phyloP scores from a whole-genome alignment of 2,888 invertebrate species.

The Stenchaetothrips biformis region DNA sequence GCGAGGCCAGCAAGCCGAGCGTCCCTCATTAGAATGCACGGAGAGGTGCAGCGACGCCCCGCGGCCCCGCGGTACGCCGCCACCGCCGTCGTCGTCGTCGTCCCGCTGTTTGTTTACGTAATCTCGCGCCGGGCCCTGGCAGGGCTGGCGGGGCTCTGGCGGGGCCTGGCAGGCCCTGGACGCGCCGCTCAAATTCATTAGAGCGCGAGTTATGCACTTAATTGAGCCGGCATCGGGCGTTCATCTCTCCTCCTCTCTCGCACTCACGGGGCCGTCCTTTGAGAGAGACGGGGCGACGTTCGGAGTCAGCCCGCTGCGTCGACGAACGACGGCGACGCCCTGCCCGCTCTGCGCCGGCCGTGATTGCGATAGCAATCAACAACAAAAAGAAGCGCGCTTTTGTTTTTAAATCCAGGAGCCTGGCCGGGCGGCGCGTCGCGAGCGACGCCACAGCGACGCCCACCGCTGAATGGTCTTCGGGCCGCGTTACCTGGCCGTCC shows the following conservation, averaged over 20 bases:
- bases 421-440: too few species aligned
- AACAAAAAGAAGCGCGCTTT: too few species aligned
- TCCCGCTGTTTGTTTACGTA: constrained; percentile 15
- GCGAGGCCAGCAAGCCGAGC: background rate
- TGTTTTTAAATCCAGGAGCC: too few species aligned
- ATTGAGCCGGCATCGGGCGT: background rate
- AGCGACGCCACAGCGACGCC: too few species aligned
- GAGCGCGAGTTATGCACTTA: constrained; percentile 13
- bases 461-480: too few species aligned
- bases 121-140: background rate
- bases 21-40: background rate
- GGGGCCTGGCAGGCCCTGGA: background rate
- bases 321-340: background rate
- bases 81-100: background rate
- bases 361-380: too few species aligned
- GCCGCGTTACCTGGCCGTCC: background rate
- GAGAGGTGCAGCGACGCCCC: background rate
- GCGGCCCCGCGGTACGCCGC: background rate
- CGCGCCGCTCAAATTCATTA: constrained; percentile 2
- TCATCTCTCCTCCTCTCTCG: background rate
- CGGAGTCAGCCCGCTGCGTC: background rate
- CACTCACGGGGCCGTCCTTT: background rate
- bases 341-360: background rate
- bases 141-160: background rate
- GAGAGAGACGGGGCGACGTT: background rate